These are phyloP conservation scores for Zoanthus solanderi DNA, from an alignment of 92 coral and sea anemone genomes.

Conservation along the genomic window DNA sequence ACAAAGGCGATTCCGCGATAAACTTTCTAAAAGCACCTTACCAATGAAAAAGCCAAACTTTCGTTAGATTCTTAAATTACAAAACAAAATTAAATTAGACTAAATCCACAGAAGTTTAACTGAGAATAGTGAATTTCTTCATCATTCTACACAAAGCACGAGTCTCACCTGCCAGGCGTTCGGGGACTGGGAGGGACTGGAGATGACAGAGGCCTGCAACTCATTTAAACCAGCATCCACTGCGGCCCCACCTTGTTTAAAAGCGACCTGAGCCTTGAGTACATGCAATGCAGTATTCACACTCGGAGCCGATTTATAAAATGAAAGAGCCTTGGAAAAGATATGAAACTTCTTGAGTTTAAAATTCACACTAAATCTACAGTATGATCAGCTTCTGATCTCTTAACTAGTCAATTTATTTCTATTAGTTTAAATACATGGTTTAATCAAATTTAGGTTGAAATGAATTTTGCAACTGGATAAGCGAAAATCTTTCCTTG, in stretches of 20 bases:
- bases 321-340: conserved; percentile 74
- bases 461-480: too few species aligned
- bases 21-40: too few species aligned
- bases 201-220: conserved; percentile 77
- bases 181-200: conserved; percentile 79
- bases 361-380: not conserved
- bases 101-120: not conserved
- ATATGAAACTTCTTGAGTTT: not conserved
- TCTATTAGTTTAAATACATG: not conserved
- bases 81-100: not conserved
- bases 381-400: not conserved
- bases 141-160: not conserved
- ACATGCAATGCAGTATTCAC: conserved; percentile 76
- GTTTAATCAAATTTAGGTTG: not conserved
- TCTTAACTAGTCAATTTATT: not conserved
- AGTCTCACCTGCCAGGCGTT: conserved; percentile 91
- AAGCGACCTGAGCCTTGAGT: conserved; percentile 82
- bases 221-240: conserved; percentile 69
- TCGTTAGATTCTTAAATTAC: not conserved
- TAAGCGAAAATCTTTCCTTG: too few species aligned
- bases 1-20: too few species aligned
- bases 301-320: conserved; percentile 67
- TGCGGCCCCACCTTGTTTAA: conserved; percentile 66
- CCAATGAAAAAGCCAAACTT: not conserved
- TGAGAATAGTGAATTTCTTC: not conserved